These are phyloP conservation scores for Lordiphosa mommai DNA, from an alignment of 1,140 invertebrate species.

Conservation along the genomic window DNA sequence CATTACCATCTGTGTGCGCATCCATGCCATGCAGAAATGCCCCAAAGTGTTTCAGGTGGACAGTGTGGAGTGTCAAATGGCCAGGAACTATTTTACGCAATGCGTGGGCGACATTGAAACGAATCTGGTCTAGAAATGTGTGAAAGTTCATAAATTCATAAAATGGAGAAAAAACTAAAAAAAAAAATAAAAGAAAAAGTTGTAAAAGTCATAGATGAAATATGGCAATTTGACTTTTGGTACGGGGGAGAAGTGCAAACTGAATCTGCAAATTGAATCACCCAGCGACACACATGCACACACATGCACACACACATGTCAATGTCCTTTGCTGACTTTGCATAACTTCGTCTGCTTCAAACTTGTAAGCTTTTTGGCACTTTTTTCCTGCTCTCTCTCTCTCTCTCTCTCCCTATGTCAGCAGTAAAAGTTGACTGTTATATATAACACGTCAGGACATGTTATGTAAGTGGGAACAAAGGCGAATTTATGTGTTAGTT, in stretches of 20 bases:
- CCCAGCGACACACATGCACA: slow-evolving; percentile 25
- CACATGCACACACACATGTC: slow-evolving; percentile 44
- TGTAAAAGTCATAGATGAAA: slow-evolving; percentile 74
- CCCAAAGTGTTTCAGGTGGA: slow-evolving; percentile 38
- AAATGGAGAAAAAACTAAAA: slow-evolving; percentile 12
- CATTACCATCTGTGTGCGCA: slow-evolving; percentile 50
- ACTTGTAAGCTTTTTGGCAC: slow-evolving; percentile 57
- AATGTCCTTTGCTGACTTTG: slow-evolving; percentile 74
- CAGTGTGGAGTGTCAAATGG: slow-evolving; percentile 36
- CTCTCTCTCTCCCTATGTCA: slow-evolving; percentile 30
- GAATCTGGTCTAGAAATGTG: slow-evolving; percentile 36
- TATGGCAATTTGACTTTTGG: slow-evolving; percentile 68
- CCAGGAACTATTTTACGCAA: slow-evolving; percentile 44
- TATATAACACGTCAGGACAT: slow-evolving; percentile 63
- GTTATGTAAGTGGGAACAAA: slow-evolving; percentile 74
- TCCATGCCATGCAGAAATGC: slow-evolving; percentile 58
- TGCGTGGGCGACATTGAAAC: slow-evolving; percentile 51
- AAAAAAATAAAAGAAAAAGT: slow-evolving; percentile 61
- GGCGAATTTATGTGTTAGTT: slow-evolving; percentile 67
- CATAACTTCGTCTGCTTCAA: slow-evolving; percentile 64
- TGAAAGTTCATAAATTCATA: slow-evolving; percentile 28
- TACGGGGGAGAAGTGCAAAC: slow-evolving; percentile 39
- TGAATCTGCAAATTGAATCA: slow-evolving; percentile 74
- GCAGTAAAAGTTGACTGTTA: slow-evolving; percentile 60
- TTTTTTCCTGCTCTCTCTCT: slow-evolving; percentile 30